Evolutionary conservation across 2,888 invertebrate species (phyloP).

Genomic region (Phlogophora meticulosa): DNA sequence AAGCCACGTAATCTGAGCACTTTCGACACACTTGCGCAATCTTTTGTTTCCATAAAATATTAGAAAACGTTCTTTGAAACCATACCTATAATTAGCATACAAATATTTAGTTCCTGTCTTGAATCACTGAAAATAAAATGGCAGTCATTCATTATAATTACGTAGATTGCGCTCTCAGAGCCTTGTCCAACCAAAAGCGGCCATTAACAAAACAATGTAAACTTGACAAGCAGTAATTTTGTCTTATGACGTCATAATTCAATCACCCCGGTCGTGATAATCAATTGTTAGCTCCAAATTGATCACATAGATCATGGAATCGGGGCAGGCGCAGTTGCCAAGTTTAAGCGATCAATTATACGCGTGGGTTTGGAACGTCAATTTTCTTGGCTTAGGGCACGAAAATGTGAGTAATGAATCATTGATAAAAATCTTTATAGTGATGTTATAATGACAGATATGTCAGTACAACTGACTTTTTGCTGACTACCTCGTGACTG

Average conservation of each 20-base stretch:
- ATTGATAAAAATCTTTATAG: slow-evolving; percentile 39
- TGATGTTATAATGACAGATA: slow-evolving; percentile 4
- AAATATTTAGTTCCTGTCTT: slow-evolving; percentile 19
- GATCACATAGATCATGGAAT: slow-evolving; percentile 65
- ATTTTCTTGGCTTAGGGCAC: slow-evolving; percentile 31
- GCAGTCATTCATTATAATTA: slow-evolving; percentile 29
- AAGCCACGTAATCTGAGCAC: neutral
- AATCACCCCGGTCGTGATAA: slow-evolving; percentile 68
- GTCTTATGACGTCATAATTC: slow-evolving; percentile 72
- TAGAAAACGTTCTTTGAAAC: neutral
- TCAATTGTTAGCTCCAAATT: slow-evolving; percentile 71
- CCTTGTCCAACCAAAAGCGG: slow-evolving; percentile 32
- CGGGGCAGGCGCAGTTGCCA: slow-evolving; percentile 25
- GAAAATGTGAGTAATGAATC: slow-evolving; percentile 35
- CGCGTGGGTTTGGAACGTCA: slow-evolving; percentile 19
- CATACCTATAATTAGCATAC: neutral
- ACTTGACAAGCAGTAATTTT: slow-evolving; percentile 61
- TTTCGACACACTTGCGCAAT: slow-evolving; percentile 1
- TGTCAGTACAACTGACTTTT: neutral
- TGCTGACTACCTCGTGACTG: too few species aligned
- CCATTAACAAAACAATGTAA: slow-evolving; percentile 67
- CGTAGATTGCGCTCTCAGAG: slow-evolving; percentile 16
- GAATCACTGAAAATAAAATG: slow-evolving; percentile 43
- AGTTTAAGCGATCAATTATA: slow-evolving; percentile 45
- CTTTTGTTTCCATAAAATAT: slow-evolving; percentile 5